Percentiles rank a stretch among this genome's conserved stretches.
Evolutionary conservation across 1,140 invertebrate species (phyloP).

Genomic region (Listronotus bonariensis): DNA sequence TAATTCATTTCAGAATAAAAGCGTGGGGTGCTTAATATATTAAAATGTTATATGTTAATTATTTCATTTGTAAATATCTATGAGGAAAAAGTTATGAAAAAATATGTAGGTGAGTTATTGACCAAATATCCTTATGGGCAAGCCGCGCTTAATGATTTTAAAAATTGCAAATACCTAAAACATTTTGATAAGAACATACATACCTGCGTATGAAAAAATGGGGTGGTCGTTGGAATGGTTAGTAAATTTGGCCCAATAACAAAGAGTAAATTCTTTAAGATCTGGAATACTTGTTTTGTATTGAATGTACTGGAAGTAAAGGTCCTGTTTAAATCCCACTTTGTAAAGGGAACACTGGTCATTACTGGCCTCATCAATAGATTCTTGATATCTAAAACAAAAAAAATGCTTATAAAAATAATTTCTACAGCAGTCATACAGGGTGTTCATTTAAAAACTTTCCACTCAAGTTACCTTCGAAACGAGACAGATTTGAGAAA

Average conservation of each 20-base stretch:
- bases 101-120: too few species aligned
- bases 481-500: not conserved
- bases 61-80: too few species aligned
- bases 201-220: conserved; percentile 79
- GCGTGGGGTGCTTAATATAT: too few species aligned
- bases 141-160: too few species aligned
- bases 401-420: not conserved
- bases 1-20: too few species aligned
- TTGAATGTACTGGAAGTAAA: conserved; percentile 71
- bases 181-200: conserved; percentile 50
- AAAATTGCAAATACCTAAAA: too few species aligned
- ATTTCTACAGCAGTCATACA: not conserved
- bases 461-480: too few species aligned
- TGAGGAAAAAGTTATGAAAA: too few species aligned
- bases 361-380: conserved; percentile 20
- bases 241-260: conserved; percentile 78
- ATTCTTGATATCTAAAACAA: conserved; percentile 26
- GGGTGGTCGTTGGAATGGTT: conserved; percentile 82
- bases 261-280: conserved; percentile 79
- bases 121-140: too few species aligned
- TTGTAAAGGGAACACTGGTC: conserved; percentile 69
- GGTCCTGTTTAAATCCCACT: conserved; percentile 67
- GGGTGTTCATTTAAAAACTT: too few species aligned
- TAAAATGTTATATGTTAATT: too few species aligned
- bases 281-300: conserved; percentile 73